Conservation (phyloP, 2,888 invertebrate species). For the Agrotis exclamationis region DNA sequence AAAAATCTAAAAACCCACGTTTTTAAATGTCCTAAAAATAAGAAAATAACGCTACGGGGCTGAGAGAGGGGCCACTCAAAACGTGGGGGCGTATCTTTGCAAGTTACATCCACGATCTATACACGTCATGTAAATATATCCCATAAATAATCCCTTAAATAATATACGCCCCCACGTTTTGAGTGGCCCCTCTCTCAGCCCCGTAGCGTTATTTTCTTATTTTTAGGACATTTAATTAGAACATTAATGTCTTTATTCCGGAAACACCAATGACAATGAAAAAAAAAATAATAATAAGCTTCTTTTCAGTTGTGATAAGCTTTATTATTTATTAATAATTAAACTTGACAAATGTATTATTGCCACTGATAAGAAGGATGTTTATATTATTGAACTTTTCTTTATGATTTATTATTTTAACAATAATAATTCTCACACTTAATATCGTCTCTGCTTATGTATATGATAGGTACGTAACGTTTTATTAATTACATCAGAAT, state of each 20-base stretch:
- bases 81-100: too few relatives aligned
- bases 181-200: too few relatives aligned
- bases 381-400: slow-evolving; percentile 38
- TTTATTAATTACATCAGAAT: slow-evolving; percentile 35
- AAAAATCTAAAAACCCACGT: too few relatives aligned
- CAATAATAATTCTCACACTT: slow-evolving; percentile 1
- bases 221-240: neutral
- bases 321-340: slow-evolving; percentile 14
- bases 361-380: slow-evolving; percentile 13
- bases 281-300: slow-evolving; percentile 6
- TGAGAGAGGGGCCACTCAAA: too few relatives aligned
- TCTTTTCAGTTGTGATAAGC: slow-evolving; percentile 1
- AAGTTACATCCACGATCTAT: too few relatives aligned
- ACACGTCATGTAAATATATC: too few relatives aligned
- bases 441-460: neutral
- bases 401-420: slow-evolving; percentile 11
- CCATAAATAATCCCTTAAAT: too few relatives aligned
- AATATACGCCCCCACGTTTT: too few relatives aligned
- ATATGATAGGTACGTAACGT: neutral
- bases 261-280: slow-evolving; percentile 17
- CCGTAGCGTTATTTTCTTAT: too few relatives aligned
- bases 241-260: neutral
- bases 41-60: too few relatives aligned
- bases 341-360: neutral
- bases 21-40: too few relatives aligned